Conservation (phyloP, 2,797 vertebrate species). For the Labroides dimidiatus region DNA sequence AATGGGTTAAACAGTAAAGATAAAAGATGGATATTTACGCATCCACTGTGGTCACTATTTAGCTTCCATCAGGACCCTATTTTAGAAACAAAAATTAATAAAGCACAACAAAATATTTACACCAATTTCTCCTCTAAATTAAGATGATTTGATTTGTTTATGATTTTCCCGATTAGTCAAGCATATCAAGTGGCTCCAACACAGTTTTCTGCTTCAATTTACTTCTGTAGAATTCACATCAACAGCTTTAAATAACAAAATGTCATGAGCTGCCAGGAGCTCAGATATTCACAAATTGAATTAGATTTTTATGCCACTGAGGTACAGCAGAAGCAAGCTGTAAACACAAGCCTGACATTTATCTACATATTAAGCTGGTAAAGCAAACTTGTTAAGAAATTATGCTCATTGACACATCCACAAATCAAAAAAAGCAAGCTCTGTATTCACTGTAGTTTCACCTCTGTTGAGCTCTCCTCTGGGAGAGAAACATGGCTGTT, state of each 20-base stretch:
- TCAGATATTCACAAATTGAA: background rate
- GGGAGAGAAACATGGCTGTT: background rate
- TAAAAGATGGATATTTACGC: too few relatives aligned
- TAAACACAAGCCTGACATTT: background rate
- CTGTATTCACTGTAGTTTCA: background rate
- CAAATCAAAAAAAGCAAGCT: background rate
- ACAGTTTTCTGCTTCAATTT: background rate
- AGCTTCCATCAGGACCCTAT: too few relatives aligned
- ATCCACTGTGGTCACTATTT: too few relatives aligned
- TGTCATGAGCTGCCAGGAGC: background rate
- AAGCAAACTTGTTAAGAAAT: background rate
- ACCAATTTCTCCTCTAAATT: background rate
- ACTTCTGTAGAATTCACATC: background rate
- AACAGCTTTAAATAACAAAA: background rate
- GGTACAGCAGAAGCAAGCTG: background rate
- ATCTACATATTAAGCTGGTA: background rate
- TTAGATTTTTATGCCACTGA: background rate
- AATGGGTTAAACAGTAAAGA: too few relatives aligned
- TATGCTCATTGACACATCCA: too few relatives aligned
- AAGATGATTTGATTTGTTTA: background rate
- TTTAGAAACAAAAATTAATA: too few relatives aligned
- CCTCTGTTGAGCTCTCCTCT: background rate
- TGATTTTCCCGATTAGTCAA: background rate
- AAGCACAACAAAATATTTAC: too few relatives aligned
- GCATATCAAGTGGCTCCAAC: background rate